These are phyloP conservation scores for Drepana arcuata DNA, from an alignment of 1,140 invertebrate species.

Conservation along the genomic window DNA sequence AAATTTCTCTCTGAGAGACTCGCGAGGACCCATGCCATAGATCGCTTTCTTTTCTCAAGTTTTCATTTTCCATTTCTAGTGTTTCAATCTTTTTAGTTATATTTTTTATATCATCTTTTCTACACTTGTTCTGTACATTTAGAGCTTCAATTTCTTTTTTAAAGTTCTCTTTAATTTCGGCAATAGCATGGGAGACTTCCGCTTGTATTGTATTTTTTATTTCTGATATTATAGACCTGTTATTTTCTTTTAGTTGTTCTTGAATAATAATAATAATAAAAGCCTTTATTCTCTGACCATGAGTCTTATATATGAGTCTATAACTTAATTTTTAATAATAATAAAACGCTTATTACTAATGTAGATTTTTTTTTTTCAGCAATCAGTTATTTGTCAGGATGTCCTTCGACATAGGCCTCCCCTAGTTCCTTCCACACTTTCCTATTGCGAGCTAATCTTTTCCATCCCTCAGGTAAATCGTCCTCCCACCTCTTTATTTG, in stretches of 20 bases:
- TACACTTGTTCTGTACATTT: constrained; percentile 4
- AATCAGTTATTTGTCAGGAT: constrained; percentile 1
- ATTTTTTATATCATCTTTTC: too few relatives aligned
- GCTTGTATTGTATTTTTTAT: constrained; percentile 7
- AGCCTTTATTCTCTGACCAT: too few relatives aligned
- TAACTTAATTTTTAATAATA: too few relatives aligned
- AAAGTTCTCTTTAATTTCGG: constrained; percentile 5
- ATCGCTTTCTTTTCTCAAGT: constrained; percentile 4
- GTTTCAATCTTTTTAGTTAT: too few relatives aligned
- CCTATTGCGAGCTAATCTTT: background rate
- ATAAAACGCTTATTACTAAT: too few relatives aligned
- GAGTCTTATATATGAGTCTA: too few relatives aligned
- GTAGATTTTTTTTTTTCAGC: too few relatives aligned
- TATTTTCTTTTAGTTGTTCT: constrained; percentile 7
- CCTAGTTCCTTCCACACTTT: background rate
- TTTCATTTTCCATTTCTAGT: constrained; percentile 1
- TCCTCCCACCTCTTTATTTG: constrained; percentile 1
- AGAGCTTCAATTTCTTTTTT: constrained; percentile 1
- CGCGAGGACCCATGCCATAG: too few relatives aligned
- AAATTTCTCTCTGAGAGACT: too few relatives aligned
- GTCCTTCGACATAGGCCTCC: constrained; percentile 1
- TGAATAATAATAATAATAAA: too few relatives aligned
- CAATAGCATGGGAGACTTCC: constrained; percentile 8
- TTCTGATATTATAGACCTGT: constrained; percentile 4
- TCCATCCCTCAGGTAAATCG: background rate